phyloP scores from a whole-genome alignment of 2,113 vertebrate genomes.

The Chlorodrepanis virens region DNA sequence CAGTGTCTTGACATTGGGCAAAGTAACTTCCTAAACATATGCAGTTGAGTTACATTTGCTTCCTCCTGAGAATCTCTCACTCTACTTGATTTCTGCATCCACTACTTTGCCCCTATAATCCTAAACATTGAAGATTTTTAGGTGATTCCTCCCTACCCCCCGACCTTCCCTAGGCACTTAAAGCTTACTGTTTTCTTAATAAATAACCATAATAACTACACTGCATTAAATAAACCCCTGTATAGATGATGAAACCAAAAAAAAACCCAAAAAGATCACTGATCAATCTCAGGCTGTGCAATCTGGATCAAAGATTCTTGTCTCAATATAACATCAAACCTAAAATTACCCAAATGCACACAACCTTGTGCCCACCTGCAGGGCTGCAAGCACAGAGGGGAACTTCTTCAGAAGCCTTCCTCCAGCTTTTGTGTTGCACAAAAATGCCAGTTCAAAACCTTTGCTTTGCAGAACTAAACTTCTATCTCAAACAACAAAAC shows the following conservation, averaged over 20 bases:
- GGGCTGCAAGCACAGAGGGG: not conserved
- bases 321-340: not conserved
- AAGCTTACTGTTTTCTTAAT: constrained; percentile 58
- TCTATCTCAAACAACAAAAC: not conserved
- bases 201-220: constrained; percentile 55
- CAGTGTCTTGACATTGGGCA: constrained; percentile 40
- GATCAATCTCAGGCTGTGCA: constrained; percentile 1
- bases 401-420: not conserved
- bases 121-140: not conserved
- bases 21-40: not conserved
- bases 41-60: not conserved
- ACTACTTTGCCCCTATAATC: constrained; percentile 10
- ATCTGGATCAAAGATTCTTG: not conserved
- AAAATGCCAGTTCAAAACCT: not conserved
- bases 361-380: not conserved
- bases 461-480: constrained; percentile 44
- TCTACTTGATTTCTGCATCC: not conserved
- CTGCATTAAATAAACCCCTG: constrained; percentile 61
- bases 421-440: not conserved
- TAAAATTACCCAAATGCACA: not conserved
- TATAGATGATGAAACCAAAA: not conserved
- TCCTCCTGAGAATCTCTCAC: not conserved
- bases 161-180: constrained; percentile 72
- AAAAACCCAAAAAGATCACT: not conserved
- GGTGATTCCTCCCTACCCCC: not conserved